Base-by-base conservation (phyloP, 53 echinoderm and acorn worm species). In the Zoroaster sp. region DNA sequence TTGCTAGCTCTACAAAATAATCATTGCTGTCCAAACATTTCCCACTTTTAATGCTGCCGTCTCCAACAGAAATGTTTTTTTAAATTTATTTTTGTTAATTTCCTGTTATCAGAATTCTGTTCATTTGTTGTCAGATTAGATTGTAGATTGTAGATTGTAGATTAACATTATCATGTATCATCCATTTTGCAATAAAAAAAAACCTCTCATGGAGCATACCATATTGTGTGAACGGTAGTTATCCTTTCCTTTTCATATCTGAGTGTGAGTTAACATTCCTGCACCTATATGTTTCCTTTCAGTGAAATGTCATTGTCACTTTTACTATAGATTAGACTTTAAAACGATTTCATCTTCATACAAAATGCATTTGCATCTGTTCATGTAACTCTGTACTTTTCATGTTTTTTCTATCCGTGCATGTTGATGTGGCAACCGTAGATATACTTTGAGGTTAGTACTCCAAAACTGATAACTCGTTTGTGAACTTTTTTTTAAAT, bases 181-280 rank as follows among this genome's bases (percentile, higher is more conserved):
- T 47, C 44, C 85, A 35, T 85, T 23, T 46, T 47, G 72, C 71
- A 85, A 85, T 85, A 85, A 85, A 81, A 69, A 35, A 70, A 35
- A 36, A 47, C 69, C 20, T 46, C 69, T 21, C 30, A 28, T 25
- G 21, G n/a, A n/a, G n/a, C n/a, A n/a, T n/a, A 59, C 63, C 63
- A 2, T 59, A n/a, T n/a, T n/a, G 63, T 59, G 23, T 59, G 30
- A 59, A 59, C 9, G 63, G 21, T 59, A 28, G n/a, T n/a, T n/a
- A n/a, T n/a, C 28, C 63, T 59, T 59, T 59, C 63, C 25, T 25
- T 59, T 59, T 59, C 63, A 25, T 59, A 59, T 28, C 63, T 25
- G 63, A 59, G 63, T 59, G 25, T 59, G 63, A 59, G n/a, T 9
- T 25, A 59, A 25, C 63, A 59, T 59, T 59, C 17, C 23, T 59